Percentiles rank a stretch among this genome's conserved stretches.
phyloP scores from a whole-genome alignment of 2,797 vertebrate genomes.

The Epinephelus awoara region DNA sequence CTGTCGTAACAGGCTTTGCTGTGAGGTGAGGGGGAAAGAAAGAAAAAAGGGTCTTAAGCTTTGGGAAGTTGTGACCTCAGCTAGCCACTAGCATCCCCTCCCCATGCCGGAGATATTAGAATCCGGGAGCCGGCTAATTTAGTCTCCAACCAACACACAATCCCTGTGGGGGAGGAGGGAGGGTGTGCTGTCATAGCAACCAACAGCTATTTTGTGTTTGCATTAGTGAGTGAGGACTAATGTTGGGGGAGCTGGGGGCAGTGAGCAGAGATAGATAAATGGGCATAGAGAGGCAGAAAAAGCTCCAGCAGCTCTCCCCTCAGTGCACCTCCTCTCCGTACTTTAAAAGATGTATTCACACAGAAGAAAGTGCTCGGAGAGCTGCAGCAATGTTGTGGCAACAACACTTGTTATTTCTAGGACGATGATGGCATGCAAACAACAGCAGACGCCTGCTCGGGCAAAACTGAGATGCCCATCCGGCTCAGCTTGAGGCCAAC shows the following conservation, averaged over 20 bases:
- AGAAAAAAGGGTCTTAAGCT: conserved; percentile 22
- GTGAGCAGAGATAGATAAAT: conserved; percentile 71
- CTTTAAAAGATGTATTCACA: conserved; percentile 51
- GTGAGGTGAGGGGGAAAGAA: conserved; percentile 48
- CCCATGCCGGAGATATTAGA: conserved; percentile 64
- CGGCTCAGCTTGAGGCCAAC: conserved; percentile 27
- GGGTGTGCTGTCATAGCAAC: conserved; percentile 85
- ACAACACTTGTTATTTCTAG: conserved; percentile 66
- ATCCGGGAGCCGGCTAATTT: conserved; percentile 70
- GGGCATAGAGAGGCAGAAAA: conserved; percentile 64
- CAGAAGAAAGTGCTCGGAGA: conserved; percentile 18
- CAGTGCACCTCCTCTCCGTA: conserved; percentile 37
- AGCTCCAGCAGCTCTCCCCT: conserved; percentile 50
- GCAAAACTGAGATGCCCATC: conserved; percentile 16
- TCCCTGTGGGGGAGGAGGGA: conserved; percentile 71
- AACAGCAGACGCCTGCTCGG: conserved; percentile 37
- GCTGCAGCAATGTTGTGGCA: conserved; percentile 60
- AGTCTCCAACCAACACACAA: conserved; percentile 78
- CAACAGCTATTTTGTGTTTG: conserved; percentile 84
- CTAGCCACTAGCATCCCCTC: conserved; percentile 54
- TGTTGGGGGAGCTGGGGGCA: conserved; percentile 63
- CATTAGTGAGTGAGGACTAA: conserved; percentile 77
- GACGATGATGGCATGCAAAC: conserved; percentile 53
- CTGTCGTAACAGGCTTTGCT: conserved; percentile 98
- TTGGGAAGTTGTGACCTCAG: conserved; percentile 49